Percentiles rank a stretch among this genome's conserved stretches.
Conservation (phyloP, 2,113 vertebrate genomes). For the Falcunculus frontatus region DNA sequence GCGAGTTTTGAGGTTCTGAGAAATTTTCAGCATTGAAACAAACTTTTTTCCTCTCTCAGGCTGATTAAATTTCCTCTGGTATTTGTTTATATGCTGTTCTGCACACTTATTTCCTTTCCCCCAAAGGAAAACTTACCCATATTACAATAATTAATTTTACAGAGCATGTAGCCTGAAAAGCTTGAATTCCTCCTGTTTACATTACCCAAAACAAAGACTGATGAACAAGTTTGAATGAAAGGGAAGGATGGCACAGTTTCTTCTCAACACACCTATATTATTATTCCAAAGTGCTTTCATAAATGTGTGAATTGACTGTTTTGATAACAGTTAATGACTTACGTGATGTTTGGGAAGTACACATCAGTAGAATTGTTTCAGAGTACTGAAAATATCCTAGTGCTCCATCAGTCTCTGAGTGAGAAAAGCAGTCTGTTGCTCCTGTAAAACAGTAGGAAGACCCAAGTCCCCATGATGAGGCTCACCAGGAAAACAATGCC, state of each 20-base stretch:
- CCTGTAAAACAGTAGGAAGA: neutral
- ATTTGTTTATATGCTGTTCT: neutral
- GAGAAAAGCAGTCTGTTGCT: neutral
- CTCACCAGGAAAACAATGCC: neutral
- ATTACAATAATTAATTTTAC: neutral
- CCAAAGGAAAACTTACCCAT: neutral
- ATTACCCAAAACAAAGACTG: neutral
- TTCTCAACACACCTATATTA: neutral
- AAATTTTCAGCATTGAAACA: slow-evolving; percentile 5
- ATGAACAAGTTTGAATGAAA: neutral
- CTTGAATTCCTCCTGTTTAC: neutral
- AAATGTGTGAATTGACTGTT: neutral
- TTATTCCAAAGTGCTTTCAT: neutral
- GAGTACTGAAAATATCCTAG: neutral
- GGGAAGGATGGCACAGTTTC: neutral
- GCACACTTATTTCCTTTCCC: neutral
- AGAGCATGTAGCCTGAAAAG: neutral
- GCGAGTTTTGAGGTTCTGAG: neutral
- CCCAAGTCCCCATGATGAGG: neutral
- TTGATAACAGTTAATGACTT: neutral
- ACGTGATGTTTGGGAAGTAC: neutral
- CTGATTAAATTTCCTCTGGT: slow-evolving; percentile 5
- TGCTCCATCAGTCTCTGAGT: neutral
- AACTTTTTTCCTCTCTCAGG: neutral
- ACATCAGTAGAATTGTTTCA: neutral